A percentile compares a stretch with the other conserved stretches of the same genome.
These are phyloP conservation scores for Contarinia nasturtii DNA, from an alignment of 1,140 invertebrate genomes.

Conservation along the genomic window DNA sequence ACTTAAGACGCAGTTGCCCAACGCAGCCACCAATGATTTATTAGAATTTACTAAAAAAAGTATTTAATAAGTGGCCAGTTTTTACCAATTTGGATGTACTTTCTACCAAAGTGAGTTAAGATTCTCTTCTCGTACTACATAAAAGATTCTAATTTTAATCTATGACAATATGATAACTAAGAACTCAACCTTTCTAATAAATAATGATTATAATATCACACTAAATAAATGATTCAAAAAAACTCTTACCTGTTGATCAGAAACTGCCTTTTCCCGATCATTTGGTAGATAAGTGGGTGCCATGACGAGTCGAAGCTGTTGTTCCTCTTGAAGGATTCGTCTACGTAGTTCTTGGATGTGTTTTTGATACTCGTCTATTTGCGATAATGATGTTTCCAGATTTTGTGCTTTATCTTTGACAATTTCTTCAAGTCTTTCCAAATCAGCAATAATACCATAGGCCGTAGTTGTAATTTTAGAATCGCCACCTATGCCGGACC, in stretches of 20 bases:
- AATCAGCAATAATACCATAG: slow-evolving; percentile 40
- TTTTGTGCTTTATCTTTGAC: slow-evolving; percentile 50
- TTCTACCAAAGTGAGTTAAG: too few species aligned
- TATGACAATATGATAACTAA: neutral
- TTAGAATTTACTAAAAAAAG: too few species aligned
- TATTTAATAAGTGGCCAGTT: too few species aligned
- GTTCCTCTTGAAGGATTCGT: slow-evolving; percentile 67
- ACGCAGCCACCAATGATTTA: too few species aligned
- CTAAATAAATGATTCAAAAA: slow-evolving; percentile 3
- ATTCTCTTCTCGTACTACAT: too few species aligned
- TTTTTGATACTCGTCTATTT: slow-evolving; percentile 74
- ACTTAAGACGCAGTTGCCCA: too few species aligned
- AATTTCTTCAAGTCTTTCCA: slow-evolving; percentile 41
- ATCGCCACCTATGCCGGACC: slow-evolving; percentile 60
- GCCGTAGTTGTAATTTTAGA: slow-evolving; percentile 51
- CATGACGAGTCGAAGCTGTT: slow-evolving; percentile 59
- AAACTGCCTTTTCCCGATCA: slow-evolving; percentile 62
- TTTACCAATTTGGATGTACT: too few species aligned
- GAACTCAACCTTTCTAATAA: neutral
- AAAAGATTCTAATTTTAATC: too few species aligned
- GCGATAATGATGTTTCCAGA: slow-evolving; percentile 57
- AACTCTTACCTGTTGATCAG: slow-evolving; percentile 79
- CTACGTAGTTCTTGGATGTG: slow-evolving; percentile 70
- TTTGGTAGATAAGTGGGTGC: slow-evolving; percentile 63
- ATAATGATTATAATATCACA: neutral